Conservation (phyloP, 2,797 vertebrate species). For the Eulemur mongoz region DNA sequence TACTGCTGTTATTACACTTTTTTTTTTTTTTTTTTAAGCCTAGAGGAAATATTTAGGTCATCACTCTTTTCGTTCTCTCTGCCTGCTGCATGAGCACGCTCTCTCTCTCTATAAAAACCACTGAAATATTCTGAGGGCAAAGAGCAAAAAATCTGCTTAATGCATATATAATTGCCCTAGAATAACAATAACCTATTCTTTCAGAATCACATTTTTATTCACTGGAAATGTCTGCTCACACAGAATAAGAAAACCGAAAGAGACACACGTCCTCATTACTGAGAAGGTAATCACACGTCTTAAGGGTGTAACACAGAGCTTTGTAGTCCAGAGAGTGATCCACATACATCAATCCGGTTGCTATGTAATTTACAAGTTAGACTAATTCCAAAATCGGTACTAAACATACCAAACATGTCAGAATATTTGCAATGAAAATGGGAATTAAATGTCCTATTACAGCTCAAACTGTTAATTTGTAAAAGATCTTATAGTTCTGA, state of each 20-base stretch:
- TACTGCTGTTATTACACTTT: neutral
- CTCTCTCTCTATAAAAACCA: neutral
- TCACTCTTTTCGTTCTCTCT: neutral
- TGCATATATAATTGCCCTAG: neutral
- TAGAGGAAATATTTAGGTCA: conserved; percentile 53
- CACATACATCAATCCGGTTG: neutral
- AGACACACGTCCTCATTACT: neutral
- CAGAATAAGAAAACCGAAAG: neutral
- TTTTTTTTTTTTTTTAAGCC: neutral
- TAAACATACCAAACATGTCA: neutral
- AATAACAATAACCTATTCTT: neutral
- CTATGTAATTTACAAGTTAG: neutral
- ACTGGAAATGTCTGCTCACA: neutral
- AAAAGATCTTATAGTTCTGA: neutral
- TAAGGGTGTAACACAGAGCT: neutral
- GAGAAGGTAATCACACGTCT: neutral
- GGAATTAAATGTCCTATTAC: neutral
- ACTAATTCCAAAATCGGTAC: neutral
- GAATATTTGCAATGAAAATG: neutral
- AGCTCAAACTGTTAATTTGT: neutral
- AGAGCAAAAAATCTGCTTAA: neutral
- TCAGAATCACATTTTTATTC: conserved; percentile 35
- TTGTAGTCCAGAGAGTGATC: neutral
- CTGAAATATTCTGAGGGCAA: conserved; percentile 12
- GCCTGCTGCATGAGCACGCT: neutral